phyloP scores from a whole-genome alignment of 1,140 invertebrate genomes.

The Calephelis virginiensis region DNA sequence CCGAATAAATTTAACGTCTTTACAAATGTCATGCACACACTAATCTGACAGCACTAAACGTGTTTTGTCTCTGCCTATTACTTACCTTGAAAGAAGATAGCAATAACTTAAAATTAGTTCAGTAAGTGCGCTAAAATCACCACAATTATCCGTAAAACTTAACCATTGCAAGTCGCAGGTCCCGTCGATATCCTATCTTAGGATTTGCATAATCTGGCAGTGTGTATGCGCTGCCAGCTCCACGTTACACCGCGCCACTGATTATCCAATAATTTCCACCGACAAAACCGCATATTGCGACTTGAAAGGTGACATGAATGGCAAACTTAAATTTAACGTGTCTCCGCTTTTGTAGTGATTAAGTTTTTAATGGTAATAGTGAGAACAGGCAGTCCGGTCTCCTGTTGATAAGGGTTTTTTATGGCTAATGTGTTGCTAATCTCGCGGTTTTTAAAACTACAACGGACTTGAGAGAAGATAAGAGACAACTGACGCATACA shows the following conservation, averaged over 20 bases:
- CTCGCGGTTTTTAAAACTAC: too few species aligned
- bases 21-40: too few species aligned
- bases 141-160: not conserved
- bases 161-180: not conserved
- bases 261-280: conserved; percentile 38
- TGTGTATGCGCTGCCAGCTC: conserved; percentile 36
- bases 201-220: conserved; percentile 41
- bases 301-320: conserved; percentile 24
- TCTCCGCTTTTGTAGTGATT: too few species aligned
- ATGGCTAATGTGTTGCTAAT: too few species aligned
- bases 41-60: too few species aligned
- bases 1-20: too few species aligned
- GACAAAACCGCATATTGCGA: conserved; percentile 29
- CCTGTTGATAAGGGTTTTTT: too few species aligned
- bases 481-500: too few species aligned
- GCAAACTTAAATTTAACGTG: conserved; percentile 20
- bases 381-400: too few species aligned
- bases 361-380: too few species aligned
- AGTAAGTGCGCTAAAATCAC: not conserved
- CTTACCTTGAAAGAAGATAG: not conserved
- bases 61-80: too few species aligned
- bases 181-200: conserved; percentile 25
- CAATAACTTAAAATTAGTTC: not conserved
- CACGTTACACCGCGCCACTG: conserved; percentile 34
- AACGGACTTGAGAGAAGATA: too few species aligned